Conservation (phyloP, 2,113 vertebrate genomes). For the Salvelinus sp. region DNA sequence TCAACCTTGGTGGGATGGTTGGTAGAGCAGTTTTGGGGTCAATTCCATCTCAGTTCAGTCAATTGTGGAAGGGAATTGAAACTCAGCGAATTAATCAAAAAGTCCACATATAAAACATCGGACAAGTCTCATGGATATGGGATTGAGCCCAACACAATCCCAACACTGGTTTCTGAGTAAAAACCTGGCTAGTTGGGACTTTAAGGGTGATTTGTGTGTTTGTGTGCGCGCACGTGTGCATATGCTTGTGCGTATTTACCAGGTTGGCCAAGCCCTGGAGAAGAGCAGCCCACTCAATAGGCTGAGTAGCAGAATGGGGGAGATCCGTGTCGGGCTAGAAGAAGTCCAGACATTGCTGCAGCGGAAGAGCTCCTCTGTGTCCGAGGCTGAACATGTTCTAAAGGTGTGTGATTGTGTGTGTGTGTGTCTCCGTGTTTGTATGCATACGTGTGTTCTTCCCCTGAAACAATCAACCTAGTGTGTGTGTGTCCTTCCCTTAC, state of each 20-base stretch:
- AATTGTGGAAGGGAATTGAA: no score
- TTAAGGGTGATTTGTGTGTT: slow-evolving; percentile 1
- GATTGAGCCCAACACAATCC: no score
- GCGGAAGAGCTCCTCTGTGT: slow-evolving; percentile 77
- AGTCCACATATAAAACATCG: no score
- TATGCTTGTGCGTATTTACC: slow-evolving; percentile 11
- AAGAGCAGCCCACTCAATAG: slow-evolving; percentile 67
- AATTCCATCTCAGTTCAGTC: no score
- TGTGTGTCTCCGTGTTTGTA: slow-evolving; percentile 40
- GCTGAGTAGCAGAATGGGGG: slow-evolving; percentile 73
- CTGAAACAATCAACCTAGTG: not conserved
- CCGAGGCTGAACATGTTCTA: slow-evolving; percentile 80
- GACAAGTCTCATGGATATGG: no score
- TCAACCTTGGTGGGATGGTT: no score
- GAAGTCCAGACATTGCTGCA: slow-evolving; percentile 80
- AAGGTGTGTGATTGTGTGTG: slow-evolving; percentile 75
- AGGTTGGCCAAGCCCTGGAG: slow-evolving; percentile 70
- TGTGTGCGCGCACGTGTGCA: not conserved
- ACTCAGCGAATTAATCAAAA: no score
- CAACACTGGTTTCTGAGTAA: no score
- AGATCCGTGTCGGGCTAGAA: slow-evolving; percentile 75
- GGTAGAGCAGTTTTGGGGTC: no score
- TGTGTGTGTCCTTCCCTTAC: not conserved
- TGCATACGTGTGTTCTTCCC: slow-evolving; percentile 47
- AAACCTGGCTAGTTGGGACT: no score